A percentile compares a stretch with the other conserved stretches of the same genome.
These are phyloP conservation scores for Diplolepis rosae DNA, from an alignment of 2,888 invertebrate species.

Conservation along the genomic window DNA sequence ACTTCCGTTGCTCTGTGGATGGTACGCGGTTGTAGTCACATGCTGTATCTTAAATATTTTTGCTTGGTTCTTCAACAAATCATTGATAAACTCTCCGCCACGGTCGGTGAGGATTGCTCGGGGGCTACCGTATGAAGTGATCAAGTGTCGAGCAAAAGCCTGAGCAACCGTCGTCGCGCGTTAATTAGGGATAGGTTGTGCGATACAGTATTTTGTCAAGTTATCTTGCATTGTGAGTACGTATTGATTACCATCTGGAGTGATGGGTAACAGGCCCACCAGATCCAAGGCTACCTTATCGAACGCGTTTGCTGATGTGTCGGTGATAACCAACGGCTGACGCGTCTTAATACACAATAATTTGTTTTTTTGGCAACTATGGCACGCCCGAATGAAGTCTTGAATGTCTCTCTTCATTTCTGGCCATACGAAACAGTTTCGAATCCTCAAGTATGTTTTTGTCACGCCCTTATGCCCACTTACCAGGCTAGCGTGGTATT, in stretches of 20 bases:
- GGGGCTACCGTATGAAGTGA: slow-evolving; percentile 23
- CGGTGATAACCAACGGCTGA: too few relatives aligned
- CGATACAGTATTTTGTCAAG: slow-evolving; percentile 61
- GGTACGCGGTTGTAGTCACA: slow-evolving; percentile 30
- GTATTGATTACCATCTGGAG: slow-evolving; percentile 59
- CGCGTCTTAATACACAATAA: too few relatives aligned
- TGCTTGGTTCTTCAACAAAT: slow-evolving; percentile 28
- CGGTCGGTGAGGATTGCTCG: slow-evolving; percentile 36
- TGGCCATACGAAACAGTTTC: too few relatives aligned
- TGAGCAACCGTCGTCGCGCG: slow-evolving; percentile 30
- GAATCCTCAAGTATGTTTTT: too few relatives aligned
- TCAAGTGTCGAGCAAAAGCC: slow-evolving; percentile 28
- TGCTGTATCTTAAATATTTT: slow-evolving; percentile 38
- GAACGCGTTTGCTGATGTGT: slow-evolving; percentile 51
- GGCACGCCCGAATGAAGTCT: slow-evolving; percentile 51
- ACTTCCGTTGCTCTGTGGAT: slow-evolving; percentile 37
- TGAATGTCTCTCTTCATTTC: too few relatives aligned
- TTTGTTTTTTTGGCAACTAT: slow-evolving; percentile 62
- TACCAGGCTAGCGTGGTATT: too few relatives aligned
- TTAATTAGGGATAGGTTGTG: slow-evolving; percentile 55
- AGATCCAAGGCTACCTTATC: slow-evolving; percentile 60
- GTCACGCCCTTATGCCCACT: too few relatives aligned
- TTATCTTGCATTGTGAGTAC: slow-evolving; percentile 65
- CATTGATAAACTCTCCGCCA: slow-evolving; percentile 31
- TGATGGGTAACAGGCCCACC: slow-evolving; percentile 60